Base-by-base conservation (phyloP, 2,113 vertebrate genomes). In the Cichladusa arquata region DNA sequence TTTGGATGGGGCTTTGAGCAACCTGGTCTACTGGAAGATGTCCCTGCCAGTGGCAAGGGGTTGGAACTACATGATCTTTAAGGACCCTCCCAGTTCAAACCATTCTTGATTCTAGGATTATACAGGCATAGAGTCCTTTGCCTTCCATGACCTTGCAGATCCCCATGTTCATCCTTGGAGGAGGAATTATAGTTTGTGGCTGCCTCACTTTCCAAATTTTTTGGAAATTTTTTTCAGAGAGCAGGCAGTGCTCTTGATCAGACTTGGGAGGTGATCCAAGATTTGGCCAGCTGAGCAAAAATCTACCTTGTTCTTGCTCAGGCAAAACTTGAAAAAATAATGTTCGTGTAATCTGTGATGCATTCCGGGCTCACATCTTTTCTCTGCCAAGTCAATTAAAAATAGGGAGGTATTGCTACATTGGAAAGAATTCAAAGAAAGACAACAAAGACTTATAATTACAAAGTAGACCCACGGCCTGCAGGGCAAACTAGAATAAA, bases 361-460 rank as follows among this genome's bases (percentile, higher is more conserved):
- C 72, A 36, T 79, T 86, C 78, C 61, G 86, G 40, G 38, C 69
- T 91, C 44, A 33, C 65, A 86, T 64, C 15, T 60, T 89, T 86
- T 60, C 72, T 71, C 69, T 84, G 95, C 89, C 95, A 96, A 96
- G 72, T 71, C 95, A 91, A 96, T 93, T 94, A 93, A 92, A 95
- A 93, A 81, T 71, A 84, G 69, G 77, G 53, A 93, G 60, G 56
- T 83, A 48, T 36, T 86, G 48, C 48, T 88, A 48, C 57, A 33
- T 2, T 95, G 92, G 94, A 95, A 78, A 89, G 60, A 71, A 61
- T 36, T 95, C 80, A 93, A 76, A 93, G 86, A 86, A 91, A 81
- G 25, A 65, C 86, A 93, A 78, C 51, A 79, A 95, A 87, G 65
- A 71, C 77, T 91, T 81, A 22, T 26, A 86, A 93, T 93, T 92